These are phyloP conservation scores for Helicorthomorpha holstii DNA, from an alignment of 1,140 invertebrate species.

Conservation along the genomic window DNA sequence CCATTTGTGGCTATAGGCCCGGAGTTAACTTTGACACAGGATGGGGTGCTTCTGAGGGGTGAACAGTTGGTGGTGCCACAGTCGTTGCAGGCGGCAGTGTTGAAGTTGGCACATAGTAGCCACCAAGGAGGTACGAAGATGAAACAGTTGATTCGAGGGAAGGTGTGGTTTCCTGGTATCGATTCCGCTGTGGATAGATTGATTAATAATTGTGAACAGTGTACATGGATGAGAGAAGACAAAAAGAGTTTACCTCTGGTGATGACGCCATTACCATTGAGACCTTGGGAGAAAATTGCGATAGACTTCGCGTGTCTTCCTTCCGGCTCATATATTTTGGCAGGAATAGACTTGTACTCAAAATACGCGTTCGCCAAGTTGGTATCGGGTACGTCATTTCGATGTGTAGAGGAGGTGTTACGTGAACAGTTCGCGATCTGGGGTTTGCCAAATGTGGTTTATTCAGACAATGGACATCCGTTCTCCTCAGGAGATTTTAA, in stretches of 20 bases:
- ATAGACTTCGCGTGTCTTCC: background rate
- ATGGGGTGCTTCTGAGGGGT: background rate
- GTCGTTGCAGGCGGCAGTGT: constrained; percentile 10
- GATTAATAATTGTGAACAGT: constrained; percentile 16
- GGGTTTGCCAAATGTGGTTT: constrained; percentile 10
- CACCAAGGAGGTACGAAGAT: constrained; percentile 10
- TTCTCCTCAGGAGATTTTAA: constrained; percentile 11
- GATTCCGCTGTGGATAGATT: constrained; percentile 16
- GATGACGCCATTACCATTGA: constrained; percentile 5
- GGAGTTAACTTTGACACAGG: background rate
- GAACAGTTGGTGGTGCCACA: constrained; percentile 11
- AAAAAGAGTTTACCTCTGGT: background rate
- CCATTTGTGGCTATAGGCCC: no score
- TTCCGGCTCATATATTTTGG: constrained; percentile 5
- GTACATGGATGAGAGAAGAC: constrained; percentile 10
- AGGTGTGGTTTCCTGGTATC: constrained; percentile 20
- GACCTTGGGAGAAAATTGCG: constrained; percentile 6
- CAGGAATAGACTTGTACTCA: constrained; percentile 5
- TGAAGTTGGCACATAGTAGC: constrained; percentile 13
- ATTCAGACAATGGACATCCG: constrained; percentile 14
- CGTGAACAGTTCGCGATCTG: constrained; percentile 9
- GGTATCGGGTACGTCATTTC: constrained; percentile 1
- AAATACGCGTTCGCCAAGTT: constrained; percentile 7
- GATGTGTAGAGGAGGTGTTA: background rate
- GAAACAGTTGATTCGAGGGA: no score